Base-by-base conservation (phyloP, 64 coral and sea anemone species). In the Hydrozoanthus tunicans region DNA sequence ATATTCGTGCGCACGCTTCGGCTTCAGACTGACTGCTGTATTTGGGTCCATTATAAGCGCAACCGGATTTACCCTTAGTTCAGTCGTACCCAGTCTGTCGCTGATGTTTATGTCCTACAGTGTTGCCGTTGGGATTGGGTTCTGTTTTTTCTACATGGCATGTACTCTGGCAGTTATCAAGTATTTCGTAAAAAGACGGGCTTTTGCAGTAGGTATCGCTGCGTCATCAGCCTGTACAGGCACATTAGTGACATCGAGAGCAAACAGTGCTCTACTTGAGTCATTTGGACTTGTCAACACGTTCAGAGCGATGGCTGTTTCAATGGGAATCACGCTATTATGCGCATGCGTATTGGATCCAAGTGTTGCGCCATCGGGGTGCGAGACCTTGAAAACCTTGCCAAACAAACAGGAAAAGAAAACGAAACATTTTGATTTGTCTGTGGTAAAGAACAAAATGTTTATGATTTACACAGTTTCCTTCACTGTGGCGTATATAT, bases 121-220 rank as follows among this genome's bases (percentile, higher is more conserved):
- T 15, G 55, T 15, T 24, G 58, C 20, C 7, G 9, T 58, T 17
- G 77, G 77, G 4, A 10, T 79, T 9, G 77, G 77, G 6, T 0
- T 9, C 58, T 14, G 56, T 14, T 79, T 79, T 59, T 4, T 79
- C 25, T 79, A 79, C 53, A 59, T 79, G 77, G 77, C 77, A 56
- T 13, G 77, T 79, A 79, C 56, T 14, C 77, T 79, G 0, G 55
- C 58, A 6, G 56, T 79, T 9, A 79, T 79, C 11, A 59, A 58
- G 77, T 79, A 59, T 15, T 79, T 79, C 9, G 15, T 79, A n/a
- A 79, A 79, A 15, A 79, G 77, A 79, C 53, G 77, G 6, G 17
- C 54, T 4, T 17, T 79, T 5, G 77, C 77, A n/a, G 55, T 79
- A 20, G 77, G 77, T 17, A 23, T 79, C n/a, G 53, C 14, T 3